These are phyloP conservation scores for Pelusios castaneus DNA, from an alignment of 2,113 vertebrate species.

Conservation along the genomic window DNA sequence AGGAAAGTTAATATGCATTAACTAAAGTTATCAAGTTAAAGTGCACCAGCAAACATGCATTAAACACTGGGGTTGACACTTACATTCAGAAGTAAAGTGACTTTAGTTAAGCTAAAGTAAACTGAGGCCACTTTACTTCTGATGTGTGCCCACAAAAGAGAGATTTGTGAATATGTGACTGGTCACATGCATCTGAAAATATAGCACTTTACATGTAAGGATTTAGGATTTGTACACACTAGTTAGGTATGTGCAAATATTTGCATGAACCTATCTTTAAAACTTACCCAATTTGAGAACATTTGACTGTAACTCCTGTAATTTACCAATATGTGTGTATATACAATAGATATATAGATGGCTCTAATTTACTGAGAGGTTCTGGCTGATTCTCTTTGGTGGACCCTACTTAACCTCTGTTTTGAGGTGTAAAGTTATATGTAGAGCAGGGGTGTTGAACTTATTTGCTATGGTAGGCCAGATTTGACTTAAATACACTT, in stretches of 20 bases:
- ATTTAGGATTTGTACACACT: rapidly evolving
- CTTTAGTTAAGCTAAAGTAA: neutral
- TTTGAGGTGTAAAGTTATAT: neutral
- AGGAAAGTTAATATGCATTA: neutral
- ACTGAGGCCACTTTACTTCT: neutral
- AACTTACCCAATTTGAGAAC: neutral
- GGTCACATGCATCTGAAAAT: neutral
- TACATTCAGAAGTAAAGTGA: neutral
- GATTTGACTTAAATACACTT: too few species aligned
- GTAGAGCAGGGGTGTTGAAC: neutral
- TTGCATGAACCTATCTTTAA: rapidly evolving
- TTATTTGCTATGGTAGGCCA: too few species aligned
- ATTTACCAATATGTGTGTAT: neutral
- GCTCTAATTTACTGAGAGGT: neutral
- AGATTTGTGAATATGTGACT: neutral
- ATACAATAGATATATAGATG: neutral
- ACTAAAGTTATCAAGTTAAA: neutral
- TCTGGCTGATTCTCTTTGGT: rapidly evolving
- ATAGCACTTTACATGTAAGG: rapidly evolving
- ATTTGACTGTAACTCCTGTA: neutral
- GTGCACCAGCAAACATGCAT: neutral
- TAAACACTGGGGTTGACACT: neutral
- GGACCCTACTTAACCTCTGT: neutral
- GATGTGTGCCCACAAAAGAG: neutral
- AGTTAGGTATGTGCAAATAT: neutral